Conservation (phyloP, 2,113 vertebrate species). For the Ptychochromis oligacanthus region DNA sequence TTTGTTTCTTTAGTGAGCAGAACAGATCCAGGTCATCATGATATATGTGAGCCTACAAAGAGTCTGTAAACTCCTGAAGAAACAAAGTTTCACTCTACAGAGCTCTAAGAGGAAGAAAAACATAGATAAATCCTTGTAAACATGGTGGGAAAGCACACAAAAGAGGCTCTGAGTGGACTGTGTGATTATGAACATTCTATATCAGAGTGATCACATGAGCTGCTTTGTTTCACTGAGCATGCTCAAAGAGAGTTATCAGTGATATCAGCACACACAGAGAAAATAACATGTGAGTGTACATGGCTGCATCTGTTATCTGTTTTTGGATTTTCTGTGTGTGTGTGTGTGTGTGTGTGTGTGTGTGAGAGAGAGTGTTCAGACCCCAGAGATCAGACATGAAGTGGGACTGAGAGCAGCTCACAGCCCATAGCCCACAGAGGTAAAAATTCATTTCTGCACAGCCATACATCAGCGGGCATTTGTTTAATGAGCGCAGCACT, state of each 20-base stretch:
- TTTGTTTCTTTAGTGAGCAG: conserved; percentile 25
- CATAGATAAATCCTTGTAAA: conserved; percentile 56
- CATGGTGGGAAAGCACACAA: conserved; percentile 11
- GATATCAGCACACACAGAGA: conserved; percentile 47
- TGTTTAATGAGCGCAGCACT: conserved; percentile 93
- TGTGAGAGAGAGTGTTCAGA: conserved; percentile 44
- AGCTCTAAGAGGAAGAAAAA: conserved; percentile 41
- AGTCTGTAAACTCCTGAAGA: conserved; percentile 35
- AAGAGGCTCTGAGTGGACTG: not conserved
- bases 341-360: conserved; percentile 9
- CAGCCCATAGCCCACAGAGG: conserved; percentile 72
- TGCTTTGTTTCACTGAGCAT: conserved; percentile 53
- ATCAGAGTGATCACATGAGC: conserved; percentile 57
- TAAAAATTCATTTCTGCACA: conserved; percentile 90
- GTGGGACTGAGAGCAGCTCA: conserved; percentile 57
- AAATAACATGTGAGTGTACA: conserved; percentile 54
- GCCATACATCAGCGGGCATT: conserved; percentile 87
- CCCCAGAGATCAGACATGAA: conserved; percentile 71
- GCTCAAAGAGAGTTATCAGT: conserved; percentile 42
- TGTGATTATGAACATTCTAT: not conserved
- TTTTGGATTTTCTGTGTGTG: conserved; percentile 36
- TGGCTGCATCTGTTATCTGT: conserved; percentile 65
- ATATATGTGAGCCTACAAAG: conserved; percentile 56
- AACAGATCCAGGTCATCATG: conserved; percentile 60
- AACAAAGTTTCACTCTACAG: conserved; percentile 35